Conservation (phyloP, 1,140 invertebrate genomes). For the Octopus sinensis region DNA sequence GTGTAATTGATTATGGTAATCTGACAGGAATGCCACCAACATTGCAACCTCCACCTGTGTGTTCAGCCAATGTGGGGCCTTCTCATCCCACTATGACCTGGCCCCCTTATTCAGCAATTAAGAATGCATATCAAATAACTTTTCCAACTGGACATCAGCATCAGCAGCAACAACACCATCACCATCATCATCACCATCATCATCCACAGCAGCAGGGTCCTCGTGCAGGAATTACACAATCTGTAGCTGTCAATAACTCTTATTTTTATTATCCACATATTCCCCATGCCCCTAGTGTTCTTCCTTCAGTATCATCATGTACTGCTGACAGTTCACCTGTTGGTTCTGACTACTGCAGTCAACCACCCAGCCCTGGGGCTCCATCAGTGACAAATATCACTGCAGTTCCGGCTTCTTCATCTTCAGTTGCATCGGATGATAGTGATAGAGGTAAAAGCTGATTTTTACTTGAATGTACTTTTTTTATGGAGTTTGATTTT, state of each 20-base stretch:
- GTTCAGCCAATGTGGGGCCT: slow-evolving; percentile 31
- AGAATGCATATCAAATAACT: no score
- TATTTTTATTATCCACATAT: no score
- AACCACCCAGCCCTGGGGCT: slow-evolving; percentile 33
- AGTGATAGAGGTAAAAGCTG: slow-evolving; percentile 25
- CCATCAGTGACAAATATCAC: slow-evolving; percentile 18
- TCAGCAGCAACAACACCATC: no score
- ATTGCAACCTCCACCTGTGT: slow-evolving; percentile 27
- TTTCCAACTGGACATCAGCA: no score
- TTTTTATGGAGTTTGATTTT: no score
- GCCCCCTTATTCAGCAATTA: no score
- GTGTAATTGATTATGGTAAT: neutral
- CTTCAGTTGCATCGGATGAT: slow-evolving; percentile 30
- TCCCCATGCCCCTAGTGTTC: no score
- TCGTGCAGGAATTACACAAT: no score
- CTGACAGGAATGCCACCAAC: neutral
- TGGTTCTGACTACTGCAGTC: slow-evolving; percentile 38
- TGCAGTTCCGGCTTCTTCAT: neutral
- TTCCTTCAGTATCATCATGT: neutral
- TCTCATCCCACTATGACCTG: slow-evolving; percentile 23
- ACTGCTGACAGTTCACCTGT: slow-evolving; percentile 31
- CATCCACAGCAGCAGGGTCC: no score
- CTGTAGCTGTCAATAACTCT: no score
- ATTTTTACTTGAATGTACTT: no score
- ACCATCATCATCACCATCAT: no score